These are phyloP conservation scores for Sebastes diaconus DNA, from an alignment of 2,797 vertebrate species.

Conservation along the genomic window DNA sequence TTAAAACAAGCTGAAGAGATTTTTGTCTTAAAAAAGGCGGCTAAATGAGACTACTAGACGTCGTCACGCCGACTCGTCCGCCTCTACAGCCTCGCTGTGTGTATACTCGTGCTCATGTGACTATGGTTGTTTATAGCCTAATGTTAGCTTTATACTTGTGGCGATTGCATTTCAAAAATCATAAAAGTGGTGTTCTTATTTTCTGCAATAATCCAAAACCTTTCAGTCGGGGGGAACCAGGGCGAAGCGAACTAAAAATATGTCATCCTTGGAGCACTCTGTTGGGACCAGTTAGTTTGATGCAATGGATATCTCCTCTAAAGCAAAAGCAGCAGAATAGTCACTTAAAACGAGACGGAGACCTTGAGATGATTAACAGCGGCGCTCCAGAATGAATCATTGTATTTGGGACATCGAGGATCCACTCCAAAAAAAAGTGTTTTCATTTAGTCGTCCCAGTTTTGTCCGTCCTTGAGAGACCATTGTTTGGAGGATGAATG, in stretches of 20 bases:
- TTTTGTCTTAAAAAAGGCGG: no score
- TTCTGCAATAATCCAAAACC: no score
- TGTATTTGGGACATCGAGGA: not conserved
- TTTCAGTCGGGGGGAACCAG: no score
- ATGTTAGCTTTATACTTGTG: no score
- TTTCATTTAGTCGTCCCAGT: not conserved
- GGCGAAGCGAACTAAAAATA: fast-evolving
- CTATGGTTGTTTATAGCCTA: no score
- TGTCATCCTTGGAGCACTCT: fast-evolving
- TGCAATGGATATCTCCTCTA: not conserved
- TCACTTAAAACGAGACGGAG: not conserved
- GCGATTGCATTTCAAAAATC: no score
- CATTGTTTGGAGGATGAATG: not conserved
- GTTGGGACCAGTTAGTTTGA: not conserved
- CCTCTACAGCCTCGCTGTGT: no score
- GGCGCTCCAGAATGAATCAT: not conserved
- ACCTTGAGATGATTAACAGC: not conserved
- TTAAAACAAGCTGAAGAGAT: no score
- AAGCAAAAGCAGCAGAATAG: not conserved
- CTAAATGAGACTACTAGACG: no score
- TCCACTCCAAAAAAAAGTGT: not conserved
- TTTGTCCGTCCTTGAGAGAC: not conserved
- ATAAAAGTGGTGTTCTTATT: no score
- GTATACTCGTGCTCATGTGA: fast-evolving
- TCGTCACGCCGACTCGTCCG: no score